Percentiles rank a stretch among this genome's conserved stretches.
phyloP scores from a whole-genome alignment of 2,797 vertebrate genomes.

The Sardinella longiceps region DNA sequence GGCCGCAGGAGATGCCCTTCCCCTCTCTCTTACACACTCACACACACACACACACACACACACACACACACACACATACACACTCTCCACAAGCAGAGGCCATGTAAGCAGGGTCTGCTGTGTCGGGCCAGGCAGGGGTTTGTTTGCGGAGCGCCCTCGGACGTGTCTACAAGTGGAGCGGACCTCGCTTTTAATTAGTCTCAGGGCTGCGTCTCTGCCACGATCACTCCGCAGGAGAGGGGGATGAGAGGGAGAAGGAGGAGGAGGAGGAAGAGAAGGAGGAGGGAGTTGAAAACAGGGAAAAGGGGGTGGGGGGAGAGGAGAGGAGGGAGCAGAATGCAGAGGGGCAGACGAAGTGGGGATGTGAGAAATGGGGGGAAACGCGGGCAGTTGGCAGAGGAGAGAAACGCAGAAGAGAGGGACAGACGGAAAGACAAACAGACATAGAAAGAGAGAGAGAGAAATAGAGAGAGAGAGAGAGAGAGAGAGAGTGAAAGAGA shows the following conservation, averaged over 20 bases:
- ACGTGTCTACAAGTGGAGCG: not conserved
- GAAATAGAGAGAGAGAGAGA: not conserved
- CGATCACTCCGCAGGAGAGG: not conserved
- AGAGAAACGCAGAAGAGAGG: not conserved
- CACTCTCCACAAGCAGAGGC: not conserved
- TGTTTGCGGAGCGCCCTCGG: not conserved
- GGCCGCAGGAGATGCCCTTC: not conserved
- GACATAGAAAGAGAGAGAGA: not conserved
- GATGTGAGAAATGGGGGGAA: not conserved
- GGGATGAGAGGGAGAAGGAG: not conserved
- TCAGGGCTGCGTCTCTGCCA: not conserved
- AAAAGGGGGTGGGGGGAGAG: not conserved
- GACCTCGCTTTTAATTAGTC: not conserved
- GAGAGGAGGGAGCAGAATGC: not conserved
- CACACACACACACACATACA: not conserved
- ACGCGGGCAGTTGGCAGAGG: not conserved
- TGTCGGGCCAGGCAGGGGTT: not conserved
- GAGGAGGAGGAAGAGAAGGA: too few species aligned
- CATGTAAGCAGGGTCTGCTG: not conserved
- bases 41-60: slow-evolving; percentile 14
- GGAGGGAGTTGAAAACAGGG: not conserved
- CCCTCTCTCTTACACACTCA: not conserved
- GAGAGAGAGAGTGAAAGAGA: not conserved
- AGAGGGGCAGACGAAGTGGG: not conserved
- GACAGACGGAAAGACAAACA: not conserved